Evolutionary conservation across 2,888 invertebrate species (phyloP).

Genomic region (Phyto melanocephala): DNA sequence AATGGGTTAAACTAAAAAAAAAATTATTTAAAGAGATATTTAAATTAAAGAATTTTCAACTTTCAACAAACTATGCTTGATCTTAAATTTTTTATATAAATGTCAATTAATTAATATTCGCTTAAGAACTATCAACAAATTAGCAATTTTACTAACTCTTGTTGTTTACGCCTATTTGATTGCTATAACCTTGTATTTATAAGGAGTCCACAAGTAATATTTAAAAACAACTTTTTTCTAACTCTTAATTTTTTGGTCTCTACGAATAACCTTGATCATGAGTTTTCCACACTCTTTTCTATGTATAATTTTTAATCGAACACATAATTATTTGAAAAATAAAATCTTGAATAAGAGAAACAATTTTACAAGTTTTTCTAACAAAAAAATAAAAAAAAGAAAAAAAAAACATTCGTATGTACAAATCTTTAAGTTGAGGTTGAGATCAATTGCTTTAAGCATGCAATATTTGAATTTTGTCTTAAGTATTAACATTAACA

Average conservation of each 20-base stretch:
- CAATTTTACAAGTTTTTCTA: not conserved
- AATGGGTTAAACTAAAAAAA: too few relatives aligned
- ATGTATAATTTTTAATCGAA: not conserved
- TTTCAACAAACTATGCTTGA: too few relatives aligned
- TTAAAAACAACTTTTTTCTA: not conserved
- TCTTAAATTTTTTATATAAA: too few relatives aligned
- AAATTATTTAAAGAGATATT: too few relatives aligned
- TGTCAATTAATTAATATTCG: not conserved
- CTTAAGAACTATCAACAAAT: not conserved
- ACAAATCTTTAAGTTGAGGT: not conserved
- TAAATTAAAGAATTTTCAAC: too few relatives aligned
- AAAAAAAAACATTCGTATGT: too few relatives aligned
- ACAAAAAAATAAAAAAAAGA: not conserved
- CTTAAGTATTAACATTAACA: not conserved
- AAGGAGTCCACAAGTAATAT: not conserved
- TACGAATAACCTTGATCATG: constrained; percentile 41
- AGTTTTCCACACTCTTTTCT: constrained; percentile 19
- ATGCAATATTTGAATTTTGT: constrained; percentile 7
- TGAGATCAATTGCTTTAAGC: not conserved
- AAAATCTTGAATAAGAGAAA: not conserved
- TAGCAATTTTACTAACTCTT: not conserved
- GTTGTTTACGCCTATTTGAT: constrained; percentile 12
- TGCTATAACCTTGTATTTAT: not conserved
- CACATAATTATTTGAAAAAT: not conserved
- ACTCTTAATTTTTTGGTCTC: not conserved